Evolutionary conservation across 2,888 invertebrate genomes (phyloP).

Genomic region (Aphidoletes aphidimyza): DNA sequence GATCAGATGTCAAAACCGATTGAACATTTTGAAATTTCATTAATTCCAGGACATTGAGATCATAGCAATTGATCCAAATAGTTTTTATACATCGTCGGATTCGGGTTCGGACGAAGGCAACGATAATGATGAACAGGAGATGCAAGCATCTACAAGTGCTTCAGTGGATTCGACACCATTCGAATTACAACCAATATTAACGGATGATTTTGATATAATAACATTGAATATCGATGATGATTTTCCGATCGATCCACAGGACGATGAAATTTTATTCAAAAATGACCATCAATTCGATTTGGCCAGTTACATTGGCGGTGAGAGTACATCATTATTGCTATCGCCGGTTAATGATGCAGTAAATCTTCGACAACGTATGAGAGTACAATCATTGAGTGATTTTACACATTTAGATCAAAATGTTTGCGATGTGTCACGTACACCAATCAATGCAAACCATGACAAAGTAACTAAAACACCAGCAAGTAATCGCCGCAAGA

Average conservation of each 20-base stretch:
- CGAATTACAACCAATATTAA: background rate
- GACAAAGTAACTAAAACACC: slow-evolving; percentile 40
- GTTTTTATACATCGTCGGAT: slow-evolving; percentile 33
- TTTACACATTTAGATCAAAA: background rate
- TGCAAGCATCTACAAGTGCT: background rate
- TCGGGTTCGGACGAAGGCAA: background rate
- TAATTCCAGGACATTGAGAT: slow-evolving; percentile 60
- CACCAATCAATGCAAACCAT: background rate
- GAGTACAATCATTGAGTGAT: slow-evolving; percentile 9
- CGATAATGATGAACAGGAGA: background rate
- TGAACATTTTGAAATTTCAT: background rate
- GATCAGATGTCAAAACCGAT: too few species aligned
- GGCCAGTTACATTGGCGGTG: slow-evolving; percentile 39
- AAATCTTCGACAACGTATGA: background rate
- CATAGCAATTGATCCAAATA: slow-evolving; percentile 62
- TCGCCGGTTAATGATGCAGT: background rate
- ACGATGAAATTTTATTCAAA: background rate
- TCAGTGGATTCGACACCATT: background rate
- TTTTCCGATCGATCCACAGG: background rate
- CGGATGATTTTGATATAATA: slow-evolving; percentile 20
- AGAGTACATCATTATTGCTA: background rate
- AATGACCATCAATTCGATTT: slow-evolving; percentile 33
- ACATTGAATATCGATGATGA: slow-evolving; percentile 41
- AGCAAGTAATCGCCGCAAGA: slow-evolving; percentile 15
- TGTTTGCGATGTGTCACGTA: background rate